phyloP scores from a whole-genome alignment of 2,888 invertebrate genomes.

The Leucophenga montana region DNA sequence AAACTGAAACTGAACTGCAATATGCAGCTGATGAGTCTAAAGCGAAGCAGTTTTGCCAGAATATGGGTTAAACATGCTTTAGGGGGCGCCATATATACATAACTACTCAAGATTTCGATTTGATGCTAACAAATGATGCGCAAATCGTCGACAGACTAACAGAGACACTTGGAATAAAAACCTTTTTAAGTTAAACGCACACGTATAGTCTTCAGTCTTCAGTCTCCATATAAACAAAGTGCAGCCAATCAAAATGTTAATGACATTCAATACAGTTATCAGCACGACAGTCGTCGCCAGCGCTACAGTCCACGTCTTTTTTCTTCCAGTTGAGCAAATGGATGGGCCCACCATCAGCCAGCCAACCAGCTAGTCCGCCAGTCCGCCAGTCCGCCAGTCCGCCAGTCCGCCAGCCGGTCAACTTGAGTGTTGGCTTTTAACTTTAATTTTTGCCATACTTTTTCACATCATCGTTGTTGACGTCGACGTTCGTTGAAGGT shows the following conservation, averaged over 20 bases:
- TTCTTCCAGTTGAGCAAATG: constrained; percentile 28
- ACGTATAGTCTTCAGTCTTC: constrained; percentile 17
- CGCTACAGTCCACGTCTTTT: not conserved
- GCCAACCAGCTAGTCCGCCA: not conserved
- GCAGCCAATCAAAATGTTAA: constrained; percentile 71
- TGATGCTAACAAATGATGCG: not conserved
- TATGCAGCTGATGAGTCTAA: constrained; percentile 36
- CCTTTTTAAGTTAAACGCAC: constrained; percentile 43
- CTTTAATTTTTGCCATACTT: constrained; percentile 48
- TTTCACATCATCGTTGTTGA: constrained; percentile 8
- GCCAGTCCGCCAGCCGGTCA: constrained; percentile 29
- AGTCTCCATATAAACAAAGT: constrained; percentile 14
- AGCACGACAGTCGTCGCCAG: constrained; percentile 28
- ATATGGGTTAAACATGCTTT: constrained; percentile 5
- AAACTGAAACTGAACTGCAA: constrained; percentile 28
- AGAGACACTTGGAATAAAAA: constrained; percentile 50
- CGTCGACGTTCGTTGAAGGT: constrained; percentile 25
- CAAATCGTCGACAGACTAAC: not conserved
- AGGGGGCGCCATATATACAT: not conserved
- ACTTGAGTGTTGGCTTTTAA: constrained; percentile 59
- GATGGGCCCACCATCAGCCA: constrained; percentile 24
- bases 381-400: constrained; percentile 23
- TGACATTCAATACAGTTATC: constrained; percentile 73
- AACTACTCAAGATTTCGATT: not conserved
- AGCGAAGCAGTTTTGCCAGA: constrained; percentile 52